Evolutionary conservation across 2,113 vertebrate genomes (phyloP).

Genomic region (Neomonachus schauinslandi): DNA sequence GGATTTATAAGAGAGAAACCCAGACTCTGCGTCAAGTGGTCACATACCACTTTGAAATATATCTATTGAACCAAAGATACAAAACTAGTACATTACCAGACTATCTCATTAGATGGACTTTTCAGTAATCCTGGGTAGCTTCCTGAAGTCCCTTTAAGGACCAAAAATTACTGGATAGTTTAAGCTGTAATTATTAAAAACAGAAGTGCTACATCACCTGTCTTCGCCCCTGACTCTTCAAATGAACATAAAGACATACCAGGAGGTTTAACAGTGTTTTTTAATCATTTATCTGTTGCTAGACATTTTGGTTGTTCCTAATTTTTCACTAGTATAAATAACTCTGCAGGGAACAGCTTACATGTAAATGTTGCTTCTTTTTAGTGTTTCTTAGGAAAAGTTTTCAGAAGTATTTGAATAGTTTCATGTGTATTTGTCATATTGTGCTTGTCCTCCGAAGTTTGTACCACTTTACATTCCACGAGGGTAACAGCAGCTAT

Average conservation of each 20-base stretch:
- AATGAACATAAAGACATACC: conserved; percentile 30
- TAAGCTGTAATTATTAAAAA: conserved; percentile 57
- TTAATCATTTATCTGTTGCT: neutral
- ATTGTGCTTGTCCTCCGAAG: neutral
- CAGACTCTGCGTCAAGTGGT: conserved; percentile 70
- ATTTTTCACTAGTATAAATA: neutral
- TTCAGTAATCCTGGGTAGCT: conserved; percentile 58
- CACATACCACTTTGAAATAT: conserved; percentile 33
- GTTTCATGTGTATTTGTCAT: neutral
- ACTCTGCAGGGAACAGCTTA: neutral
- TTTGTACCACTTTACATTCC: neutral
- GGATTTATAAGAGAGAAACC: conserved; percentile 77
- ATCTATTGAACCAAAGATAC: conserved; percentile 36
- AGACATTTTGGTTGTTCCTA: neutral
- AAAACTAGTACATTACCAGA: conserved; percentile 71
- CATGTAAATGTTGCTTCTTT: neutral
- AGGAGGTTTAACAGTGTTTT: neutral
- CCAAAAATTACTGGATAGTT: conserved; percentile 45
- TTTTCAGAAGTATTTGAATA: neutral
- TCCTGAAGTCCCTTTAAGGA: conserved; percentile 51
- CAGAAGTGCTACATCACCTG: conserved; percentile 64
- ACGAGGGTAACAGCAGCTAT: neutral
- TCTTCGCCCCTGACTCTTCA: conserved; percentile 37
- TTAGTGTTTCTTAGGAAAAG: neutral
- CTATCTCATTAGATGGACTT: conserved; percentile 59